Evolutionary conservation across 2,888 invertebrate species (phyloP), one percentile per base, ranked within the genome.

Genomic region (Graphium colonna): DNA sequence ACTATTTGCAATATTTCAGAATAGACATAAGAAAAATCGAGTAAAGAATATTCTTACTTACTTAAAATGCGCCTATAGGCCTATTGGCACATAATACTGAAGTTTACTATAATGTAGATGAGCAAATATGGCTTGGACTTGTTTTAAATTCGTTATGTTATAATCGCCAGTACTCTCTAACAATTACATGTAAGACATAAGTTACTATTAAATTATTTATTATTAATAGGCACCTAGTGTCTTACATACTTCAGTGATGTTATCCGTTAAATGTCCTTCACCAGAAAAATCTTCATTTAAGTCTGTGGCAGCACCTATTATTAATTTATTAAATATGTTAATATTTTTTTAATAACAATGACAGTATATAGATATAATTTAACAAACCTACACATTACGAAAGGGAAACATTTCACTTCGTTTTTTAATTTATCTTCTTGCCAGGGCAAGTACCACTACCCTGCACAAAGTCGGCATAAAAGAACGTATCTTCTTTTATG

Each of bases 31-130:
- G n/a, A n/a, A n/a, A n/a, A n/a, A n/a, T n/a, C n/a, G n/a, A n/a
- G n/a, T n/a, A n/a, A n/a, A n/a, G n/a, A n/a, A n/a, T n/a, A n/a
- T n/a, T n/a, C n/a, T n/a, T n/a, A n/a, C 21, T 48, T 59, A 83
- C 97, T 96, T 97, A 86, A 99, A 99, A 91, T 98, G 97, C 73
- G 96, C 96, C 98, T 98, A 99, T 64, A 99, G 92, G 47, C 98
- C 98, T 70, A 96, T 93, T n/a, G 99, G 99, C 69, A 98, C 95
- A 86, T 98, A 98, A 90, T 97, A 98, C 90, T 99, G 98, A 52
- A 98, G 91, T 74, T 98, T 96, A 78, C 98, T 98, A 75, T 96
- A 97, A 57, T 97, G 97, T 74, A 99, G 91, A 88, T 99, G 98
- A 31, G 98, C 98, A 81, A 99, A 99, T 73, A 99, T 98, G 15